A percentile compares a stretch with the other conserved stretches of the same genome.
Conservation (phyloP, 2,113 vertebrate genomes). For the Cricetomys ansorgei region DNA sequence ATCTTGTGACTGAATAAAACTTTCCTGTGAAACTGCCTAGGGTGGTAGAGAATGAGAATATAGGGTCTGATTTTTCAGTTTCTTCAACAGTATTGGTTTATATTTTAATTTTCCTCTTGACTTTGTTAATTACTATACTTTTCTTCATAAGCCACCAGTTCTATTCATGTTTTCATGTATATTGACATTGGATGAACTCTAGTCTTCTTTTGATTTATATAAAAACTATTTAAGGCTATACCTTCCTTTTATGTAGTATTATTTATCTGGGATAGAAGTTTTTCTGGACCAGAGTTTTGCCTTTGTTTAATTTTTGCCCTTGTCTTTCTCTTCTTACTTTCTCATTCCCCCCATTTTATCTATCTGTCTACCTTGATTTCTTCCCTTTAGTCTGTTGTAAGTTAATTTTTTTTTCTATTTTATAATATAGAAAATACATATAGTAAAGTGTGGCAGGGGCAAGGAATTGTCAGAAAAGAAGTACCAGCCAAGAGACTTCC, state of each 20-base stretch:
- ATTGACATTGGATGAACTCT: neutral
- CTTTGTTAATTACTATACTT: neutral
- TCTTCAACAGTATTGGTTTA: neutral
- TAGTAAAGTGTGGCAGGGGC: neutral
- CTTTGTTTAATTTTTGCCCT: neutral
- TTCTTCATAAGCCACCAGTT: conserved; percentile 3
- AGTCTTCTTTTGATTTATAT: neutral
- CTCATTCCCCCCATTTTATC: neutral
- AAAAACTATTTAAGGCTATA: neutral
- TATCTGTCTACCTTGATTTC: neutral
- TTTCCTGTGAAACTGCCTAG: neutral
- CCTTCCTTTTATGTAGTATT: neutral
- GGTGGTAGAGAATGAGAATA: neutral
- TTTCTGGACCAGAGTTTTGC: neutral
- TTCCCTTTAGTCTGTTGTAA: neutral
- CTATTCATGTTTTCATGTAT: conserved; percentile 28
- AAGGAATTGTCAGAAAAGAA: neutral
- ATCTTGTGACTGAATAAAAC: neutral
- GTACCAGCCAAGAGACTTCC: neutral
- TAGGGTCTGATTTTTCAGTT: neutral
- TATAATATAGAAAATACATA: neutral
- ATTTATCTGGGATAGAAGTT: neutral
- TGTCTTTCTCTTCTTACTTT: neutral
- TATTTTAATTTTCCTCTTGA: conserved; percentile 17
- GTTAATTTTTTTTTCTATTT: neutral